Evolutionary conservation across 2,113 vertebrate species (phyloP), one percentile per base, ranked within the genome.

Genomic region (Stegastes partitus): DNA sequence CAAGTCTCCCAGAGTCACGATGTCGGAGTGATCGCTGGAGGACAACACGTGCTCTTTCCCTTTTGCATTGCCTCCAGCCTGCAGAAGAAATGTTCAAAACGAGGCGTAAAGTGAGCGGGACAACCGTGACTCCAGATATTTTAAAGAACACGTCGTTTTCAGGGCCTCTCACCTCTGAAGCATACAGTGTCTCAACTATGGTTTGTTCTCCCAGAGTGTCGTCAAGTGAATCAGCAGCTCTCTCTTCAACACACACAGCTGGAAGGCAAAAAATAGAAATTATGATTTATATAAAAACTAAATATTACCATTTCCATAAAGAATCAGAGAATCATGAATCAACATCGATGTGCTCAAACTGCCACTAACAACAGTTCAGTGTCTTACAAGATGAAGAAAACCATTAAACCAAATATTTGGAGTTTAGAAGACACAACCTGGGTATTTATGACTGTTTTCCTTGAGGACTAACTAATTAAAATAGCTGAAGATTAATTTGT

Each of bases 11-110:
- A 99, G 95, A 3, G 96, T 98, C 87, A 98, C 93, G 39, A 99
- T 99, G 90, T 99, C 98, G 2, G 98, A 99, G 89, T 98, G 96
- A 72, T 99, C 97, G 0, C 98, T 99, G 87, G 93, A 85, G 62
- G 96, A 89, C 86, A 96, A 94, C 79, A 92, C 88, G 3, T 73
- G 91, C 68, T 96, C 96, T 57, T 95, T 95, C 44, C 42, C 82
- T 14, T 71, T 47, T 31, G 77, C 84, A 49, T 82, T 85, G 21
- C 82, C 89, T 56, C 65, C 88, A 47, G 16, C 89, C 89, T 97
- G 79, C 25, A 50, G 16, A 81, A 10, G 18, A 71, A 5, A 64
- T 14, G n/a, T 59, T 83, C 1, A 66, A 53, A 5, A 69, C 0
- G 15, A 16, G 74, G 28, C 15, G 34, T 44, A 66, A 26, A 73